These are phyloP conservation scores for Dipodomys stephensi DNA, from an alignment of 2,113 vertebrate species.

Conservation along the genomic window DNA sequence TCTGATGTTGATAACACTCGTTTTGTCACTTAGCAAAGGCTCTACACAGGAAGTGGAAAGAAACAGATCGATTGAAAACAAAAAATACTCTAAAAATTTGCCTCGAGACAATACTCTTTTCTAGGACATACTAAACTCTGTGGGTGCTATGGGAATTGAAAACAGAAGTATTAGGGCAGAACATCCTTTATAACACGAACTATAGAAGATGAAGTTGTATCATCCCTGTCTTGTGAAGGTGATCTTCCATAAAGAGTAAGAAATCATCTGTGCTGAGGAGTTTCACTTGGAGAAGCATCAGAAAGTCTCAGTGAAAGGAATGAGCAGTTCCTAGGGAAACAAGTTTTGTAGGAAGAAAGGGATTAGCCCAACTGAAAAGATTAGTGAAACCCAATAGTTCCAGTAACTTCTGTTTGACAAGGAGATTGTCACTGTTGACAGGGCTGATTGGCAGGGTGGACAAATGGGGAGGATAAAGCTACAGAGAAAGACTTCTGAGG, in stretches of 20 bases:
- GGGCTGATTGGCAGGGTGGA: conserved; percentile 56
- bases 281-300: background rate
- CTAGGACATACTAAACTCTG: background rate
- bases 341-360: conserved; percentile 27
- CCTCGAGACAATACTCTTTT: background rate
- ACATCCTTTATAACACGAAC: conserved; percentile 23
- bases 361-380: conserved; percentile 61
- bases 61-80: conserved; percentile 5
- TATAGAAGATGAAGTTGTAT: background rate
- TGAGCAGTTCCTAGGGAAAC: conserved; percentile 38
- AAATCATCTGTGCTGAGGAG: background rate
- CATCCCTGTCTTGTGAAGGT: background rate
- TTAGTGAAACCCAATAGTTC: conserved; percentile 59
- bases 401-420: conserved; percentile 70
- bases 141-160: background rate
- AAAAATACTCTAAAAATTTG: conserved; percentile 35
- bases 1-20: background rate
- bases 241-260: conserved; percentile 7
- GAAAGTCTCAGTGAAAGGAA: conserved; percentile 23
- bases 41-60: conserved; percentile 24
- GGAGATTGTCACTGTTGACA: conserved; percentile 63
- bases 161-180: background rate
- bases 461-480: conserved; percentile 47
- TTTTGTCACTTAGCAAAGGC: background rate
- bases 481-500: conserved; percentile 72